Percentiles rank a stretch among this genome's conserved stretches.
Evolutionary conservation across 2,797 vertebrate genomes (phyloP).

Genomic region (Thalassophryne amazonica): DNA sequence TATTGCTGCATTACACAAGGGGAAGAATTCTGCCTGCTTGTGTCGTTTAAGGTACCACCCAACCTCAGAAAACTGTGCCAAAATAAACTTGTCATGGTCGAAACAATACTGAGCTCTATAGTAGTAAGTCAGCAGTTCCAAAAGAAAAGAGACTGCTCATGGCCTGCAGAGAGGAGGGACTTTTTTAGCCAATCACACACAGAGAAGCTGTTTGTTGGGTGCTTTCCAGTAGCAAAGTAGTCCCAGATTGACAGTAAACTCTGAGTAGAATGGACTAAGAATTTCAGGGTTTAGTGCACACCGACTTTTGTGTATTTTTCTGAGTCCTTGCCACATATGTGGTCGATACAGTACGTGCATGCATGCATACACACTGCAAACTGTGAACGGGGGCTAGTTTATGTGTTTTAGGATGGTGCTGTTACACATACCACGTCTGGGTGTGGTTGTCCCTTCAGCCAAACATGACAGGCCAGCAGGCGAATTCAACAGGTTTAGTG

Average conservation of each 20-base stretch:
- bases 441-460: conserved; percentile 65
- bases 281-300: neutral
- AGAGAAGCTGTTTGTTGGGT: conserved; percentile 26
- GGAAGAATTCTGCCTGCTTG: neutral
- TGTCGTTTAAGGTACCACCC: neutral
- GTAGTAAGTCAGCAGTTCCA: conserved; percentile 16
- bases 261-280: neutral
- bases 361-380: neutral
- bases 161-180: conserved; percentile 46
- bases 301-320: neutral
- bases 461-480: conserved; percentile 50
- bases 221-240: conserved; percentile 46
- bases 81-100: conserved; percentile 14
- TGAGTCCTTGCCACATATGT: neutral
- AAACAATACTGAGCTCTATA: conserved; percentile 6
- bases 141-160: conserved; percentile 1
- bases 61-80: conserved; percentile 7
- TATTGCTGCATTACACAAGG: neutral
- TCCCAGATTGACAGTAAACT: conserved; percentile 47
- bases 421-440: conserved; percentile 55
- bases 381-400: conserved; percentile 6
- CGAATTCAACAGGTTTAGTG: conserved; percentile 71
- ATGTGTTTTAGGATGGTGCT: conserved; percentile 10
- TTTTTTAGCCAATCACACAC: conserved; percentile 51
- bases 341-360: neutral